Conservation (phyloP, 2,113 vertebrate species). For the Alligator mississippiensis region DNA sequence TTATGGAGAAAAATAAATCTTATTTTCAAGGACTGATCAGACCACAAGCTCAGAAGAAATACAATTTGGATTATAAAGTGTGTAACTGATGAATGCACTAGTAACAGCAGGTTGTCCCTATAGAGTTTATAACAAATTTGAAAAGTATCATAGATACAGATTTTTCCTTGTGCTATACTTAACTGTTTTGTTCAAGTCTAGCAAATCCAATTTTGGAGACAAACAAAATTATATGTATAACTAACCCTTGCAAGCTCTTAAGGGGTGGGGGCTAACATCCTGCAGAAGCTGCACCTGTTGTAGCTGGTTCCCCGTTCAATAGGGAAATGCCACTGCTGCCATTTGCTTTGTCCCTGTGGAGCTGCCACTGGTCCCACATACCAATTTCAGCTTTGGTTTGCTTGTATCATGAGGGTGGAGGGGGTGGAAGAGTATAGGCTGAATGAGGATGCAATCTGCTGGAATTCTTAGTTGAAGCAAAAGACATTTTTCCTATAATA, state of each 20-base stretch:
- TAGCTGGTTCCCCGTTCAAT: background rate
- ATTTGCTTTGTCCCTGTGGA: background rate
- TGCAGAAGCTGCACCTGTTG: background rate
- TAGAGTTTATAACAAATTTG: background rate
- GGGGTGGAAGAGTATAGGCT: background rate
- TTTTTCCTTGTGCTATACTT: background rate
- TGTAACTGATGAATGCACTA: background rate
- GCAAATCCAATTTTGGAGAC: background rate
- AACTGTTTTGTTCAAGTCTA: background rate
- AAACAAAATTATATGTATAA: background rate
- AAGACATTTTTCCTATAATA: conserved; percentile 37
- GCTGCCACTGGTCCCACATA: background rate
- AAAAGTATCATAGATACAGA: background rate
- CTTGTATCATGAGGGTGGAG: background rate
- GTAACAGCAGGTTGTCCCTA: conserved; percentile 15
- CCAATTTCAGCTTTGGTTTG: background rate
- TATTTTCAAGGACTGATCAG: conserved; percentile 2
- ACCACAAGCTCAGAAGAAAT: conserved; percentile 1
- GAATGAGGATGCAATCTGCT: conserved; percentile 47
- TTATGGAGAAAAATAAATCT: background rate
- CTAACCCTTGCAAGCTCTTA: background rate
- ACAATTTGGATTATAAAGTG: conserved; percentile 6
- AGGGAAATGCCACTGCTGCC: background rate
- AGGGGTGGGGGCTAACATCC: background rate
- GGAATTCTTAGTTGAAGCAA: conserved; percentile 16